Percentiles rank a stretch among this genome's conserved stretches.
These are phyloP conservation scores for Episyrphus balteatus DNA, from an alignment of 1,140 invertebrate genomes.

Conservation along the genomic window DNA sequence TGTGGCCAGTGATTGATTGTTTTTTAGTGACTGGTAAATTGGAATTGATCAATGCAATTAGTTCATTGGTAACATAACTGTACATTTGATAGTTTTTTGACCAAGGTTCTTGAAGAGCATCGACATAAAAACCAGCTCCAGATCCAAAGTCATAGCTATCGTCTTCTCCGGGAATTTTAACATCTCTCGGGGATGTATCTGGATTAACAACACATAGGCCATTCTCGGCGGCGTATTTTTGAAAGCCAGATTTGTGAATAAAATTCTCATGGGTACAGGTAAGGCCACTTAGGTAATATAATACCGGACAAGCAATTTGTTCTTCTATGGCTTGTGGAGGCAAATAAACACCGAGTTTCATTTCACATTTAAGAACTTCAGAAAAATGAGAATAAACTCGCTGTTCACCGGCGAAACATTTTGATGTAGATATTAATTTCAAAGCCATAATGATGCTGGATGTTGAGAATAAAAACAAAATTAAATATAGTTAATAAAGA, in stretches of 20 bases:
- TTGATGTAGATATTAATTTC: constrained; percentile 18
- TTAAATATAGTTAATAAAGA: no score
- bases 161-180: constrained; percentile 80
- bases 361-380: constrained; percentile 67
- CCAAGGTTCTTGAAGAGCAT: constrained; percentile 87
- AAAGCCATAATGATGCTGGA: constrained; percentile 11
- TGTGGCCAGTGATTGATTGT: constrained; percentile 79
- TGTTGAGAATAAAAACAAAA: no score
- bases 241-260: constrained; percentile 87
- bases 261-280: constrained; percentile 96
- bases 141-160: constrained; percentile 90
- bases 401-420: constrained; percentile 28
- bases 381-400: constrained; percentile 72
- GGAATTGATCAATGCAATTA: constrained; percentile 63
- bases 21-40: constrained; percentile 56
- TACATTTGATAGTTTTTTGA: constrained; percentile 92
- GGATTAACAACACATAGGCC: constrained; percentile 70
- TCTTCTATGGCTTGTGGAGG: constrained; percentile 63
- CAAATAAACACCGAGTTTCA: constrained; percentile 88
- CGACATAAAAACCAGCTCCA: constrained; percentile 92
- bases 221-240: constrained; percentile 65
- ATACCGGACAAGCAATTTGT: constrained; percentile 57
- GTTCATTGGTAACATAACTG: constrained; percentile 87
- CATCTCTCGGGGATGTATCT: constrained; percentile 89
- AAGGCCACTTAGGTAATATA: constrained; percentile 91